Percentiles rank a stretch among this genome's conserved stretches.
Evolutionary conservation across 2,888 invertebrate species (phyloP).

Genomic region (Oscheius onirici): DNA sequence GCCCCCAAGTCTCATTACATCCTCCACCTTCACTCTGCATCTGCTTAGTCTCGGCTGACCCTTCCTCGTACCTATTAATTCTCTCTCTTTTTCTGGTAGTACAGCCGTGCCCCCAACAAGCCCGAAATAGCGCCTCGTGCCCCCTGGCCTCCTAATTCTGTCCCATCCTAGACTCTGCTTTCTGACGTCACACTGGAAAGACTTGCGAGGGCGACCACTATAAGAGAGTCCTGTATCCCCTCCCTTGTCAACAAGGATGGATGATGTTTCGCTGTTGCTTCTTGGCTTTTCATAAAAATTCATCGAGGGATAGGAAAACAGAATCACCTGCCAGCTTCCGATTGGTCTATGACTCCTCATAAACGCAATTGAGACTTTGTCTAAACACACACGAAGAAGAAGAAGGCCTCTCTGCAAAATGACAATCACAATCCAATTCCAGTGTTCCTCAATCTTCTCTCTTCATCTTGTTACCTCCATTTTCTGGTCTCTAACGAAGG

Average conservation of each 20-base stretch:
- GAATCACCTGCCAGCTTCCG: background rate
- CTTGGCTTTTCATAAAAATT: background rate
- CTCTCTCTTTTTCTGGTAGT: background rate
- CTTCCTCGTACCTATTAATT: background rate
- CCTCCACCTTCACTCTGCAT: slow-evolving; percentile 1
- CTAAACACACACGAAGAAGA: no score
- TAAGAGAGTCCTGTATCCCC: no score
- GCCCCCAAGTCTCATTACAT: background rate
- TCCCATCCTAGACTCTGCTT: no score
- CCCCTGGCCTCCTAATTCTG: slow-evolving; percentile 1
- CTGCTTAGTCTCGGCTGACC: background rate
- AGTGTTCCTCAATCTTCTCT: no score
- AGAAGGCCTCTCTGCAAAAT: no score
- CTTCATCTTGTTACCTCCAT: no score
- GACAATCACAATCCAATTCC: no score
- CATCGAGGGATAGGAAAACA: background rate
- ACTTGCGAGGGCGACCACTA: background rate
- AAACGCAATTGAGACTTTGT: no score
- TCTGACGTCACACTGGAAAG: slow-evolving; percentile 2
- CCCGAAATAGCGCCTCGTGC: slow-evolving; percentile 6
- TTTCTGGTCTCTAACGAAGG: no score
- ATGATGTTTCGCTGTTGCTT: background rate
- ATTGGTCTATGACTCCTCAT: background rate
- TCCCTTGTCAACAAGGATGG: background rate
- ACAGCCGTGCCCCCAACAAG: background rate